Evolutionary conservation across 2,888 invertebrate species (phyloP).

Genomic region (Cheilosia variabilis): DNA sequence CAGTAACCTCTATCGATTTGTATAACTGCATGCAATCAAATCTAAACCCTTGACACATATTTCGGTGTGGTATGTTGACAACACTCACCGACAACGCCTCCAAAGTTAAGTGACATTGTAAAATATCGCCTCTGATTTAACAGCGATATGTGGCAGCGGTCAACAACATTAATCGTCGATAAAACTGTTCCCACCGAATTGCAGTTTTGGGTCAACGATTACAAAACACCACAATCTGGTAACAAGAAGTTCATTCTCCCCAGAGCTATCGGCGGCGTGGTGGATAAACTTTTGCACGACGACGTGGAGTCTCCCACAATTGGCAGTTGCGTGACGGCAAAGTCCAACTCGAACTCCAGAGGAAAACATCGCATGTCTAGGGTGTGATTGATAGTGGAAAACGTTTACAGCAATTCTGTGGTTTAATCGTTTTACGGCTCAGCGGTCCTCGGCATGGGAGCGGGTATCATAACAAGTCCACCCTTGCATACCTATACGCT

Average conservation of each 20-base stretch:
- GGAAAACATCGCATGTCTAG: slow-evolving; percentile 60
- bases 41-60: slow-evolving; percentile 59
- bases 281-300: slow-evolving; percentile 10
- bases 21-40: slow-evolving; percentile 20
- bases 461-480: slow-evolving; percentile 1
- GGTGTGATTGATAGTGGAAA: slow-evolving; percentile 63
- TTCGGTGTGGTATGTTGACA: slow-evolving; percentile 4
- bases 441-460: slow-evolving; percentile 13
- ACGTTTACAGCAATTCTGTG: slow-evolving; percentile 46
- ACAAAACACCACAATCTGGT: slow-evolving; percentile 29
- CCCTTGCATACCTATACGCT: not conserved
- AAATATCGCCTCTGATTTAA: slow-evolving; percentile 43
- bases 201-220: slow-evolving; percentile 68
- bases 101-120: slow-evolving; percentile 19
- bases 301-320: slow-evolving; percentile 40
- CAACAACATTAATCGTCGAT: slow-evolving; percentile 59
- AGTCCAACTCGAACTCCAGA: slow-evolving; percentile 25
- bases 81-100: slow-evolving; percentile 2
- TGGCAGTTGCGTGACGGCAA: slow-evolving; percentile 66
- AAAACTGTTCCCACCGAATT: slow-evolving; percentile 44
- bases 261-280: slow-evolving; percentile 28
- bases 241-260: slow-evolving; percentile 38
- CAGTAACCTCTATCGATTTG: slow-evolving; percentile 16
- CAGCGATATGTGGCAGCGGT: slow-evolving; percentile 42
- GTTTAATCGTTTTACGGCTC: slow-evolving; percentile 50